These are phyloP conservation scores for Tychaedon coryphoeus DNA, from an alignment of 2,113 vertebrate genomes.

Conservation along the genomic window DNA sequence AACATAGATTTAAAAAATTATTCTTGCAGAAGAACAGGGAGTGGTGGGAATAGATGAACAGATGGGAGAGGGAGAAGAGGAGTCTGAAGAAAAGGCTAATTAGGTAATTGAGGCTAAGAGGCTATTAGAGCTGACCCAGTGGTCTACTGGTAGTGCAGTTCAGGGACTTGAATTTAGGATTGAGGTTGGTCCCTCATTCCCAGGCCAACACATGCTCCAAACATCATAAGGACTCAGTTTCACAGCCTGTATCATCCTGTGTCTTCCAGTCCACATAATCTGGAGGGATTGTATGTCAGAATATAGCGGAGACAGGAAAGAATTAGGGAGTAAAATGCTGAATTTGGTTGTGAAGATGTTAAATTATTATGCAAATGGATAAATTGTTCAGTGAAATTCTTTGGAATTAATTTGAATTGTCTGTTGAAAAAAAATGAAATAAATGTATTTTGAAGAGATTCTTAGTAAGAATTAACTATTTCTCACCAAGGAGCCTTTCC, in stretches of 20 bases:
- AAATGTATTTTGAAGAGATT: background rate
- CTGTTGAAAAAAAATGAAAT: background rate
- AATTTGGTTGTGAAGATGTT: background rate
- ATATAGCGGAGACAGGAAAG: background rate
- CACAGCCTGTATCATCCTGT: background rate
- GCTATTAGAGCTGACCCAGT: constrained; percentile 63
- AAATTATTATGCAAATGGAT: background rate
- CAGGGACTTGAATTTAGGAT: constrained; percentile 35
- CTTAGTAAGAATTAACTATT: background rate
- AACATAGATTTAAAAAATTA: constrained; percentile 66
- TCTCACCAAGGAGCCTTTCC: background rate
- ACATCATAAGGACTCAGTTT: background rate
- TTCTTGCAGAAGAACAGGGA: constrained; percentile 62
- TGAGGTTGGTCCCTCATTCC: constrained; percentile 20
- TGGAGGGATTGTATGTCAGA: background rate
- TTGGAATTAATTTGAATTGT: background rate
- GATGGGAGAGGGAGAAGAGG: constrained; percentile 60
- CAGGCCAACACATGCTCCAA: background rate
- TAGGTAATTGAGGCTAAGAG: constrained; percentile 69
- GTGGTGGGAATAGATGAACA: constrained; percentile 70
- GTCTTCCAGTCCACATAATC: background rate
- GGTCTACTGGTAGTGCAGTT: constrained; percentile 34
- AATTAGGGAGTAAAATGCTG: background rate
- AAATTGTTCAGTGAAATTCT: background rate
- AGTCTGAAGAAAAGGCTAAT: constrained; percentile 62